These are phyloP conservation scores for Holacanthus passer DNA, from an alignment of 2,113 vertebrate genomes.

Conservation along the genomic window DNA sequence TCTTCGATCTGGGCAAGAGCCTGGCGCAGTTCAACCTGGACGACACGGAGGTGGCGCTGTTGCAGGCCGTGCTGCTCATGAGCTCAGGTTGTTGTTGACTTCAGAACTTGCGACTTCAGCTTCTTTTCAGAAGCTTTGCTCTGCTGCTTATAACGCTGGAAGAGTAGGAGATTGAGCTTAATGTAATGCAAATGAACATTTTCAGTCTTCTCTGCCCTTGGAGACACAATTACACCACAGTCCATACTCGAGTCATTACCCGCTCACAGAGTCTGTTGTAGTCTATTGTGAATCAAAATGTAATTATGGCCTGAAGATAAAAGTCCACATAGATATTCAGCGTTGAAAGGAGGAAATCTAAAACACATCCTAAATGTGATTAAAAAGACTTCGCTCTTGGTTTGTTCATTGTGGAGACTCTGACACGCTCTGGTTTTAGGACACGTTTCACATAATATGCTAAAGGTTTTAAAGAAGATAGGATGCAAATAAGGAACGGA, in stretches of 20 bases:
- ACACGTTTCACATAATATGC: background rate
- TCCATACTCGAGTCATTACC: constrained; percentile 29
- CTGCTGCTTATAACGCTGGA: background rate
- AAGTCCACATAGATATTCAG: constrained; percentile 37
- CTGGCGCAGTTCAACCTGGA: constrained; percentile 96
- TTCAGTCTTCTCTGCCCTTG: background rate
- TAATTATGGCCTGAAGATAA: constrained; percentile 36
- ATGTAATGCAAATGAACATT: constrained; percentile 45
- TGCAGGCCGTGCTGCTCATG: constrained; percentile 96
- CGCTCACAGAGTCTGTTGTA: background rate
- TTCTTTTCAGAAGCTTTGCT: background rate
- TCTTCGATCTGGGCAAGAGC: constrained; percentile 95
- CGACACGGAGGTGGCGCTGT: constrained; percentile 94
- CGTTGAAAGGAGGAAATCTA: background rate
- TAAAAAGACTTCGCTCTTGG: background rate
- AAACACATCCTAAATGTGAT: background rate
- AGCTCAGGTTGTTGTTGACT: constrained; percentile 87
- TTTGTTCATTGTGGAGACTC: background rate
- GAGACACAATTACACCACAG: background rate
- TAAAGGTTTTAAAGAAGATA: background rate
- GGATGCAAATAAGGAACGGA: background rate
- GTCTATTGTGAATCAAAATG: constrained; percentile 26
- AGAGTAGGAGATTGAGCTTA: background rate
- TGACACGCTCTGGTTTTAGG: background rate
- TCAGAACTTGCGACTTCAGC: background rate